phyloP scores from a whole-genome alignment of 2,888 invertebrate species.

The Prenolepis imparis region DNA sequence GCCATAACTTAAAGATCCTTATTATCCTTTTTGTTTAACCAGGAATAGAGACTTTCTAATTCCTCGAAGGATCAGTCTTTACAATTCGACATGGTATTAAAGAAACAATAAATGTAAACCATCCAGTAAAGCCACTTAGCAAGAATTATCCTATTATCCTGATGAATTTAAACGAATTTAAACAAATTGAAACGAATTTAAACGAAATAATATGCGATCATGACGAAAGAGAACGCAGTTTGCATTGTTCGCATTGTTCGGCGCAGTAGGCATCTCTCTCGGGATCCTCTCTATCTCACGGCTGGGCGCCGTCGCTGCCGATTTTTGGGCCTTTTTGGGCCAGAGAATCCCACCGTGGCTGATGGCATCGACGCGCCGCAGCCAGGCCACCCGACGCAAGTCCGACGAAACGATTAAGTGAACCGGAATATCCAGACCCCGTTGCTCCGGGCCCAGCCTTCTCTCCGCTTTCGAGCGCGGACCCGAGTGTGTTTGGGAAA shows the following conservation, averaged over 20 bases:
- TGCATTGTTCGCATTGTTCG: conserved; percentile 26
- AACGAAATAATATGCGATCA: background rate
- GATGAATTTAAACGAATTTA: background rate
- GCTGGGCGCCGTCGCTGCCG: background rate
- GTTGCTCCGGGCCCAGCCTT: conserved; percentile 77
- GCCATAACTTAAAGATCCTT: background rate
- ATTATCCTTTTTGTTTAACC: background rate
- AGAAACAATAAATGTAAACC: background rate
- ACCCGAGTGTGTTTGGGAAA: conserved; percentile 26
- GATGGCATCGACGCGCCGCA: background rate
- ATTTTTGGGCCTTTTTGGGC: conserved; percentile 50
- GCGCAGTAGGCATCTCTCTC: background rate
- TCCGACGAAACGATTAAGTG: conserved; percentile 81
- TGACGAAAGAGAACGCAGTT: background rate
- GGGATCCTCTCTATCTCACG: background rate
- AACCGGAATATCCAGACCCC: conserved; percentile 82
- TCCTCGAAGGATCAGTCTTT: too few species aligned
- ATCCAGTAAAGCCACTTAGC: background rate
- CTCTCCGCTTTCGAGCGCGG: conserved; percentile 50
- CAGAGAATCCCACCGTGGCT: background rate
- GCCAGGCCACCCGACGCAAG: conserved; percentile 62
- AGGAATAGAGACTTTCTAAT: background rate
- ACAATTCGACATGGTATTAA: too few species aligned
- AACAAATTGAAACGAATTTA: conserved; percentile 10
- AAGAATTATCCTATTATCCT: conserved; percentile 4